Base-by-base conservation (phyloP, 2,888 invertebrate genomes). In the Chrysolina haemoptera region DNA sequence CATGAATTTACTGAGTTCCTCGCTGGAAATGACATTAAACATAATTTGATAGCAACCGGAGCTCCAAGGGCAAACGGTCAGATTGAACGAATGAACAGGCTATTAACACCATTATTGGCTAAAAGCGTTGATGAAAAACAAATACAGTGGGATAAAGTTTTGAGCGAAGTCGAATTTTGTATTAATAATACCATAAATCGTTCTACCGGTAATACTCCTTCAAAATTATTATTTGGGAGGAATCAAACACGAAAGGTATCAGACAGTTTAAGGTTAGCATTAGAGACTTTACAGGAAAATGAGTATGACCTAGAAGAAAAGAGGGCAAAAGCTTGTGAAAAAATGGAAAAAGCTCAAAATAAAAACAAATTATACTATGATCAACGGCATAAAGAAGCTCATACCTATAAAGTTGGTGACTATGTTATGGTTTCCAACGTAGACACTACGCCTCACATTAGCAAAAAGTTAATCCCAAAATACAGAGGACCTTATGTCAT, bases 171-270 rank as follows among this genome's bases (percentile, higher is more conserved):
- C 68, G 76, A 77, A 76, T 70, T 70, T 79, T 69, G 80, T 68
- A 72, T 81, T 68, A 64, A 80, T 78, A 78, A 83, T 68, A 83
- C 82, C 0, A 18, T 84, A 4, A 80, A 78, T 63, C 77, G 82
- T 64, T 75, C 82, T 12, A 81, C 83, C 22, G 77, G 77, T 0
- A 77, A 83, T 50, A 79, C 82, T 0, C 81, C 84, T 2, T 77
- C 80, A 68, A 79, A 70, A 20, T 63, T 83, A 43, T 72, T 85
- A 46, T 85, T 84, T 71, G 85, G 84, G 1, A 64, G 68, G 14
- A 10, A 68, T 20, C 71, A 71, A 71, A 12, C 18, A 9, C 64
- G 71, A 9, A 46, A 71, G 16, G 10, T 71, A 40, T 18, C 59
- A 1, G 68, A 74, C 46, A 74, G 68, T 64, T 27, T 74, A 41